phyloP scores from a whole-genome alignment of 2,888 invertebrate genomes.

The Tupiocoris notatus region DNA sequence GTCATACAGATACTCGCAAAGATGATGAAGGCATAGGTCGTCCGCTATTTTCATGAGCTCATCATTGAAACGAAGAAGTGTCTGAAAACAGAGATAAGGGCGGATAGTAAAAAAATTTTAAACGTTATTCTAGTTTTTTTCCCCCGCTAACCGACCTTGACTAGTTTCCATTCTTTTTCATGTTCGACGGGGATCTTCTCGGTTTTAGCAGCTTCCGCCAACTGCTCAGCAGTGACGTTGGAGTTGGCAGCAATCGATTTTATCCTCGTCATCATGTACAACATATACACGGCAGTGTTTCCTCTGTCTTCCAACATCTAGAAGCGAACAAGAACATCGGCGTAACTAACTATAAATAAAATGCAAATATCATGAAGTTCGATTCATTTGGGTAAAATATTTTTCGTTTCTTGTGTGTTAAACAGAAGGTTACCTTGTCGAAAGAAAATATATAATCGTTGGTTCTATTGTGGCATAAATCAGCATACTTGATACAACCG shows the following conservation, averaged over 20 bases:
- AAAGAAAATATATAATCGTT: constrained; percentile 98
- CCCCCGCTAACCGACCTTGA: constrained; percentile 63
- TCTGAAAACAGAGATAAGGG: constrained; percentile 51
- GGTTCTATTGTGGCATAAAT: constrained; percentile 87
- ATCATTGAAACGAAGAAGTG: constrained; percentile 82
- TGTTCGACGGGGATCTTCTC: constrained; percentile 71
- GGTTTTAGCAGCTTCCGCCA: constrained; percentile 63
- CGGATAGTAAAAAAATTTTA: background rate
- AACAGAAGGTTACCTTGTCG: constrained; percentile 78
- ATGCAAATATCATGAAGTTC: no score
- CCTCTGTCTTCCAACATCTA: constrained; percentile 97
- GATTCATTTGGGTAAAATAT: no score
- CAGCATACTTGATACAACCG: constrained; percentile 98
- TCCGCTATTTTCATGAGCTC: constrained; percentile 76
- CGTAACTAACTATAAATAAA: no score
- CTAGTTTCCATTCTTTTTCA: constrained; percentile 92
- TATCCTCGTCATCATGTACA: constrained; percentile 93
- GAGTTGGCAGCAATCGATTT: constrained; percentile 83
- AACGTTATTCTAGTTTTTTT: background rate
- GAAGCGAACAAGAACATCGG: background rate
- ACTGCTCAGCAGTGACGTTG: constrained; percentile 63
- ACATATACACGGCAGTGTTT: constrained; percentile 95
- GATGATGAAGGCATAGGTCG: constrained; percentile 77
- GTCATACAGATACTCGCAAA: constrained; percentile 96
- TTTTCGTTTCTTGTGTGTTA: no score